Evolutionary conservation across 1,140 invertebrate genomes (phyloP).

Genomic region (Chymomyza costata): DNA sequence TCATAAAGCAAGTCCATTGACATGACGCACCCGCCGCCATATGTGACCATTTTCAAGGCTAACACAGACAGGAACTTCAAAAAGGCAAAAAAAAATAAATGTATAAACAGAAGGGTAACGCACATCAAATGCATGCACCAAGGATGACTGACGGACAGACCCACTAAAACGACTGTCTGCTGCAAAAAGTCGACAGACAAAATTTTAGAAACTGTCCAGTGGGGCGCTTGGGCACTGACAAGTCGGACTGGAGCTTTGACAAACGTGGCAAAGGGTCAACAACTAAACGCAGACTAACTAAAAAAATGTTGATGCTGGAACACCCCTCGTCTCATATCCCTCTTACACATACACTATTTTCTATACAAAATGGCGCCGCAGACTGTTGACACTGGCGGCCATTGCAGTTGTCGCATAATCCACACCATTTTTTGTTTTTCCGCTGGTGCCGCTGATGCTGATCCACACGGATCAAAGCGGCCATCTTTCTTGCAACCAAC

Average conservation of each 20-base stretch:
- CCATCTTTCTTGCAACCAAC: slow-evolving; percentile 61
- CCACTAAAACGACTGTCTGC: slow-evolving; percentile 20
- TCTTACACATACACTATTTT: neutral
- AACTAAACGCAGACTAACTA: slow-evolving; percentile 58
- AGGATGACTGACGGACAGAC: slow-evolving; percentile 26
- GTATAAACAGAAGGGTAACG: neutral
- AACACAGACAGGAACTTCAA: neutral
- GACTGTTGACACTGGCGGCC: slow-evolving; percentile 49
- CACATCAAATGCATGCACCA: slow-evolving; percentile 31
- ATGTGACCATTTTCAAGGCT: slow-evolving; percentile 19
- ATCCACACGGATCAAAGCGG: slow-evolving; percentile 70
- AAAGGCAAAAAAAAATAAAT: neutral
- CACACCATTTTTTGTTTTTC: slow-evolving; percentile 42
- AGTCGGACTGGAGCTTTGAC: slow-evolving; percentile 19
- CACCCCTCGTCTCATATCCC: neutral
- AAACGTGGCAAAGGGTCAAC: slow-evolving; percentile 48
- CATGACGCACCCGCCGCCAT: too few species aligned
- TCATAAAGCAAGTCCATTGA: too few species aligned
- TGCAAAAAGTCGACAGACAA: neutral
- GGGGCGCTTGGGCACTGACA: neutral
- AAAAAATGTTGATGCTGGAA: slow-evolving; percentile 29
- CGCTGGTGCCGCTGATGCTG: slow-evolving; percentile 6
- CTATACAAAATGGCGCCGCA: slow-evolving; percentile 15
- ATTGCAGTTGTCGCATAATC: slow-evolving; percentile 68
- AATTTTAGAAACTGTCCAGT: slow-evolving; percentile 12